These are phyloP conservation scores for Osmoderma eremita DNA, from an alignment of 2,888 invertebrate species.

Conservation along the genomic window DNA sequence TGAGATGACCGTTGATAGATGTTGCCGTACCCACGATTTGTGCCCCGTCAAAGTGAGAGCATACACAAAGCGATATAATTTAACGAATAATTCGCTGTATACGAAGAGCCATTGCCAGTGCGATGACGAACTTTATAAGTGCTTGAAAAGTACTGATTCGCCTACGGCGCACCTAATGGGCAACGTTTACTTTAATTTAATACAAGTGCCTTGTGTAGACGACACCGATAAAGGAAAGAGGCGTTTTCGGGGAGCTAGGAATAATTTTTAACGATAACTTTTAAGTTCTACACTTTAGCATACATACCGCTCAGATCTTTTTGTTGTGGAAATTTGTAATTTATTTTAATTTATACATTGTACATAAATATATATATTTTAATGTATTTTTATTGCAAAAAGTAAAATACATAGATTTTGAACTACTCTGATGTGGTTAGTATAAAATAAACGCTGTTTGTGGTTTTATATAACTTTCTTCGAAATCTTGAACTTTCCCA, in stretches of 20 bases:
- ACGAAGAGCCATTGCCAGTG: constrained; percentile 92
- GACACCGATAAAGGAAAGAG: constrained; percentile 64
- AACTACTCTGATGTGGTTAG: too few species aligned
- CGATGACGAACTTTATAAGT: constrained; percentile 83
- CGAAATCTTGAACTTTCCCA: too few species aligned
- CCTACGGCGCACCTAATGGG: constrained; percentile 81
- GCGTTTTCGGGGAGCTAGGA: constrained; percentile 66
- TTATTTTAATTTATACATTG: constrained; percentile 38
- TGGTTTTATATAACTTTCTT: constrained; percentile 10
- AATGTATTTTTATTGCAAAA: constrained; percentile 18
- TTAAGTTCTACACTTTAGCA: constrained; percentile 33
- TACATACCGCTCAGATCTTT: constrained; percentile 25
- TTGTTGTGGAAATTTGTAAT: constrained; percentile 32
- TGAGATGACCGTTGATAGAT: constrained; percentile 77
- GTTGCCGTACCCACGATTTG: constrained; percentile 90
- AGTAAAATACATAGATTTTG: constrained; percentile 10
- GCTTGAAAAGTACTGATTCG: constrained; percentile 79
- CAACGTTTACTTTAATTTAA: constrained; percentile 85
- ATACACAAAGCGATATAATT: constrained; percentile 78
- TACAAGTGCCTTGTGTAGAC: constrained; percentile 79
- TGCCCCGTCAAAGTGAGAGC: constrained; percentile 84
- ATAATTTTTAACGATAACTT: constrained; percentile 64
- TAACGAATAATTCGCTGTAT: constrained; percentile 85
- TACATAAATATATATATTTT: constrained; percentile 27
- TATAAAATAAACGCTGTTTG: constrained; percentile 11